Evolutionary conservation across 2,113 vertebrate genomes (phyloP).

Genomic region (Taurulus bubalis): DNA sequence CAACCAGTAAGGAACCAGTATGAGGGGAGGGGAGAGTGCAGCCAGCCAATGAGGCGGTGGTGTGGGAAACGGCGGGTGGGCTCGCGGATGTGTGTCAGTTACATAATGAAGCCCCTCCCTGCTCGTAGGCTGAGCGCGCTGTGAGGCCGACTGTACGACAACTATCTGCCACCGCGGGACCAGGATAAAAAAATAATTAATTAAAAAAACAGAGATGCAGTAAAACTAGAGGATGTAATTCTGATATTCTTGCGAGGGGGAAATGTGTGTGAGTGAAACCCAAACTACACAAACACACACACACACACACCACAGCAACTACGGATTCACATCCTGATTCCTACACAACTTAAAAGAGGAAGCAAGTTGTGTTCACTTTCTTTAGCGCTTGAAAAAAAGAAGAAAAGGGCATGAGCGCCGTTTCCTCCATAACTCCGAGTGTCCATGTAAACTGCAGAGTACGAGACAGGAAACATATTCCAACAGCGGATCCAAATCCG

Average conservation of each 20-base stretch:
- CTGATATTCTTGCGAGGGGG: not conserved
- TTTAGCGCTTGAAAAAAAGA: not conserved
- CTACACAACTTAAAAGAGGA: constrained; percentile 17
- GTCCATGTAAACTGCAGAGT: not conserved
- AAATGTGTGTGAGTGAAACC: too few relatives aligned
- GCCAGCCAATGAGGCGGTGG: constrained; percentile 65
- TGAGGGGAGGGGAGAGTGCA: constrained; percentile 22
- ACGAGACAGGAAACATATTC: not conserved
- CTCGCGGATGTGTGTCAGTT: constrained; percentile 77
- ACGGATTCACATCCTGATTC: constrained; percentile 26
- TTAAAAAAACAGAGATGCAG: not conserved
- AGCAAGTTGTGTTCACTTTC: constrained; percentile 4
- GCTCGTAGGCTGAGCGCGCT: not conserved
- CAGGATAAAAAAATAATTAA: not conserved
- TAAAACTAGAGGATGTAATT: not conserved
- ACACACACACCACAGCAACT: constrained; percentile 5
- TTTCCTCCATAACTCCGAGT: not conserved
- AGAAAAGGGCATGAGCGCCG: not conserved
- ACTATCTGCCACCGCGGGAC: constrained; percentile 1
- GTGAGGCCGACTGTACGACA: constrained; percentile 13
- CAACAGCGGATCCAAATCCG: not conserved
- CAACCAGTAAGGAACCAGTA: constrained; percentile 71
- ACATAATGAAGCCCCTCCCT: constrained; percentile 79
- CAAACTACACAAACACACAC: not conserved
- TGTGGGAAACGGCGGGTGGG: constrained; percentile 39